Base-by-base conservation (phyloP, 2,797 vertebrate species). In the Ceyx erithaca region DNA sequence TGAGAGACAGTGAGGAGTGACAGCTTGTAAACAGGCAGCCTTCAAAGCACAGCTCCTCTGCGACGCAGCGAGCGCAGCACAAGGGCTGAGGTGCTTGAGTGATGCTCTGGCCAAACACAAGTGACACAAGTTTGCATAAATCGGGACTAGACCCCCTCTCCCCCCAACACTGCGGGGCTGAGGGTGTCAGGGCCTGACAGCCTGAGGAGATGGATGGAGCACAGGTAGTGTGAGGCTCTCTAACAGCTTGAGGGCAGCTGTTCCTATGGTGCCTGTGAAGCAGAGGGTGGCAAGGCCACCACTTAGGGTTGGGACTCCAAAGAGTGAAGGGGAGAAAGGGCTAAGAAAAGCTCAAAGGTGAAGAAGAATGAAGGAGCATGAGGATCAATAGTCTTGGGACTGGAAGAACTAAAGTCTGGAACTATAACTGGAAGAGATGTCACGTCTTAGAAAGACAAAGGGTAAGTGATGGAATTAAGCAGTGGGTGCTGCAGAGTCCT, bases 1-100 rank as follows among this genome's bases (percentile, higher is more conserved):
- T 87, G 94, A 95, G 2, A 93, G 94, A 92, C 88, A 90, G 78
- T 79, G 68, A 95, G 79, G 93, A 92, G 68, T 92, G 90, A 94
- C 84, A 95, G 89, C 79, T 70, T 92, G 90, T 90, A 95, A 94
- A 90, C 49, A 94, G 90, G 68, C 71, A 89, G 84, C 52, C 90
- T 87, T 71, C 92, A 40, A 90, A 90, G 33, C 33, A 77, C 49
- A 35, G 75, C 92, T 96, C 86, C 73, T 88, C 81, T 89, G 79
- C 40, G 84, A 82, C 85, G 59, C 10, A 77, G 57, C 52, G 67
- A 57, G 45, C 22, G 62, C 62, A 67, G 46, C 1, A 2, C 10
- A 62, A 51, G 54, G 64, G 31, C 68, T 85, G 86, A 90, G 78
- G 45, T 61, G 28, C 35, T 21, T 92, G 94, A 83, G 89, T 78